Evolutionary conservation across 1,140 invertebrate species (phyloP).

Genomic region (Battus philenor): DNA sequence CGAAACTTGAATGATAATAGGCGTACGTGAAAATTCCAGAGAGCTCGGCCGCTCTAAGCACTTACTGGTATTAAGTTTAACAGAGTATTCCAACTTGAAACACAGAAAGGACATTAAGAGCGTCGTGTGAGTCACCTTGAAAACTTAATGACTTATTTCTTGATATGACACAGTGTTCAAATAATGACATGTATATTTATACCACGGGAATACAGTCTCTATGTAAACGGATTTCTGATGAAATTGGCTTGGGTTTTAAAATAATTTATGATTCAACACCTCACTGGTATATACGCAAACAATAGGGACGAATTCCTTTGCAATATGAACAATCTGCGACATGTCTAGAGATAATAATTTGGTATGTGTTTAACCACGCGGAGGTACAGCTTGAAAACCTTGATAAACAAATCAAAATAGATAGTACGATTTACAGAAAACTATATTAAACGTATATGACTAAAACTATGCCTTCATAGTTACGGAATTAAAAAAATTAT

Average conservation of each 20-base stretch:
- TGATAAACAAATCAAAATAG: no score
- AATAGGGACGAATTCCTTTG: slow-evolving; percentile 11
- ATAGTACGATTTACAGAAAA: no score
- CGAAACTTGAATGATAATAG: background rate
- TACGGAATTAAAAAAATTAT: no score
- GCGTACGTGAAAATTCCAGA: background rate
- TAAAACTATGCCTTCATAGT: no score
- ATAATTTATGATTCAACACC: no score
- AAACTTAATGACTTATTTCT: slow-evolving; percentile 8
- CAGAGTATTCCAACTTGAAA: background rate
- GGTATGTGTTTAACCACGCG: background rate
- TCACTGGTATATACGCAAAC: background rate
- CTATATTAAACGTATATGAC: no score
- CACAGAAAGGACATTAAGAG: background rate
- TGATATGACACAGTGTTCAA: slow-evolving; percentile 6
- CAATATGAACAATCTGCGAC: background rate
- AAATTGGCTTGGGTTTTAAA: no score
- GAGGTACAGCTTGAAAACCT: no score
- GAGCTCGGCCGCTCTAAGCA: background rate
- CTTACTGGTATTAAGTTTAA: background rate
- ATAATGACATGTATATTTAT: no score
- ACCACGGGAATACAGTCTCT: no score
- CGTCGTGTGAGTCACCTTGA: slow-evolving; percentile 6
- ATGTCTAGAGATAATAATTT: slow-evolving; percentile 1
- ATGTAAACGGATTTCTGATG: no score